Base-by-base conservation (phyloP, 2,888 invertebrate genomes). In the Nysson spinosus region DNA sequence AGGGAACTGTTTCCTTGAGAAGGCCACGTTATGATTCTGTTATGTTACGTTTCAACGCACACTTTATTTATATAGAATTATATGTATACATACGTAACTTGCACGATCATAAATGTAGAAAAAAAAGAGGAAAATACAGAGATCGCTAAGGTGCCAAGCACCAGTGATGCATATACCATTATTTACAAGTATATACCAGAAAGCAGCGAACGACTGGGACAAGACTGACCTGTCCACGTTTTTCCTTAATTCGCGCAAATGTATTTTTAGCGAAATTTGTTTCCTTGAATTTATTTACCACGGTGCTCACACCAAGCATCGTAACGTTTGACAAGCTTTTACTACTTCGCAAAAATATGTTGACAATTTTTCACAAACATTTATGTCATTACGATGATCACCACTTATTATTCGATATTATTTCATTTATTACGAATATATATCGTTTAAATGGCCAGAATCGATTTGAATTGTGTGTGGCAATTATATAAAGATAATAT, bases 41-140 rank as follows among this genome's bases (percentile, higher is more conserved):
- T 32, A 35, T 17, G 35, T 58, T 44, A 19, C 34, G 30, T 64
- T 69, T 69, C 73, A 73, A 72, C 66, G 73, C 69, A 57, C 64
- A 54, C 54, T 55, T 73, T 70, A 61, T 70, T 70, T 70, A 75
- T 70, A 56, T 62, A 71, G 40, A 63, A 46, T 51, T 60, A 72
- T 51, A 67, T 46, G 61, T 49, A 62, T 49, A 58, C 40, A 63
- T 20, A 71, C 61, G 46, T 47, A 61, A 69, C 70, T 71, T 75
- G 77, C 76, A 76, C 79, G 76, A 78, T 80, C 80, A 75, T 76
- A 69, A 78, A 66, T 73, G 73, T 74, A 68, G 73, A 68, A 52
- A 26, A 44, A 49, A 22, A 42, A 22, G 42, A 24, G 35, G 14
- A 34, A 50, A 24, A 30, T 22, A 43, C 19, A 32, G 60, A 62